Evolutionary conservation across 2,113 vertebrate genomes (phyloP).

Genomic region (Lamprotornis superbus): DNA sequence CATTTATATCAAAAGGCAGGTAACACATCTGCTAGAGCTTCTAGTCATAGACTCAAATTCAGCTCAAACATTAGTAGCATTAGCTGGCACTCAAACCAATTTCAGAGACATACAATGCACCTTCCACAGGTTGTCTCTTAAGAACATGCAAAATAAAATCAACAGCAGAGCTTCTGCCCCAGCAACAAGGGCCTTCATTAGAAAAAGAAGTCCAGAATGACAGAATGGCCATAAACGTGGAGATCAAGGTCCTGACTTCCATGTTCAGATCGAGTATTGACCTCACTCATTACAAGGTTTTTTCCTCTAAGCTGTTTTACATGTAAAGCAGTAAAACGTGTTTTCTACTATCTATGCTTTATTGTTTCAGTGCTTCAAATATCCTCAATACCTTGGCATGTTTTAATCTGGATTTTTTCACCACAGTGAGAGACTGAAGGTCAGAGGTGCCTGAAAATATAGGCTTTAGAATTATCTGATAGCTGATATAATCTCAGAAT

Average conservation of each 20-base stretch:
- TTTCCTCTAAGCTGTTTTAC: not conserved
- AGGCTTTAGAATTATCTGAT: not conserved
- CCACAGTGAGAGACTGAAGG: not conserved
- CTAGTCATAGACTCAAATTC: not conserved
- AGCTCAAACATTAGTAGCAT: not conserved
- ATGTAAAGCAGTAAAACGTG: not conserved
- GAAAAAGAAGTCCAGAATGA: not conserved
- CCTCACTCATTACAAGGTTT: fast-evolving
- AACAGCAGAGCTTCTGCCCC: not conserved
- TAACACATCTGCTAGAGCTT: not conserved
- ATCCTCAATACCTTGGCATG: not conserved
- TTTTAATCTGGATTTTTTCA: not conserved
- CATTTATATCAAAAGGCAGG: not conserved
- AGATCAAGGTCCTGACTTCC: not conserved
- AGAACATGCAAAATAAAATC: not conserved
- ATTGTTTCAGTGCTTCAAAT: not conserved
- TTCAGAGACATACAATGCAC: not conserved
- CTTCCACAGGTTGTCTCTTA: not conserved
- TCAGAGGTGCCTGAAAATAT: not conserved
- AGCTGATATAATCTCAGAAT: not conserved
- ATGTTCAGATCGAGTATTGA: not conserved
- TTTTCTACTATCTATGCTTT: not conserved
- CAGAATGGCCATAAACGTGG: not conserved
- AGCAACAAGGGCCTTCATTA: not conserved
- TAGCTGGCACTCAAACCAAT: not conserved